Evolutionary conservation across 1,140 invertebrate genomes (phyloP), one percentile per base, ranked within the genome.

Genomic region (Phocides pigmalion): DNA sequence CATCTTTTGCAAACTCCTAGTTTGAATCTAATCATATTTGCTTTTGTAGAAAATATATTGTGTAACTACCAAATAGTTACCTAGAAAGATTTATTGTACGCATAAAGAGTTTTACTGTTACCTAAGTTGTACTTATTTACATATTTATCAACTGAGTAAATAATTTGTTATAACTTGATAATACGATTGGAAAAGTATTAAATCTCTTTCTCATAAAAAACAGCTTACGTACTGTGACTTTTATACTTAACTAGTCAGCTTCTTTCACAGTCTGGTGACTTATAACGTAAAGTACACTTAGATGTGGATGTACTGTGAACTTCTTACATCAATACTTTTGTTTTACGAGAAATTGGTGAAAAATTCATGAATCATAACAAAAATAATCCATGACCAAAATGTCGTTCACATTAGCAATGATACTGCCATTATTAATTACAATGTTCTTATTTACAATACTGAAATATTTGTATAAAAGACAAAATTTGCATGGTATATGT

Each of bases 1-100:
- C 68, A 41, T 63, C 19, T 32, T 66, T 47, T 59, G 49, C 44
- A 46, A 66, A 50, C 28, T 35, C 56, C 17, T 42, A 51, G 20
- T 62, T 66, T 20, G n/a, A 51, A 62, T 58, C 46, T 25, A 50
- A 53, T 49, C 47, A 16, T 42, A 32, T 53, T 42, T 25, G 15
- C 42, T 46, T 64, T 25, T 14, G 20, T 12, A 28, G 54, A 32
- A 35, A 53, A 54, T 47, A 35, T 19, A 2, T 37, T 53, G 15
- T 9, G 5, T 47, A 32, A 11, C 44, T 8, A 32, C 8, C 4
- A 14, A 25, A 11, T 14, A 1, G 20, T 47, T 35, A 15, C 25
- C n/a, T 51, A 35, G 6, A 37, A 8, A 4, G 11, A 35, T 17
- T 35, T 12, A 51, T 51, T 17, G 16, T 16, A 28, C 1, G 5